Evolutionary conservation across 1,140 invertebrate genomes (phyloP).

Genomic region (Penaeus vannamei): DNA sequence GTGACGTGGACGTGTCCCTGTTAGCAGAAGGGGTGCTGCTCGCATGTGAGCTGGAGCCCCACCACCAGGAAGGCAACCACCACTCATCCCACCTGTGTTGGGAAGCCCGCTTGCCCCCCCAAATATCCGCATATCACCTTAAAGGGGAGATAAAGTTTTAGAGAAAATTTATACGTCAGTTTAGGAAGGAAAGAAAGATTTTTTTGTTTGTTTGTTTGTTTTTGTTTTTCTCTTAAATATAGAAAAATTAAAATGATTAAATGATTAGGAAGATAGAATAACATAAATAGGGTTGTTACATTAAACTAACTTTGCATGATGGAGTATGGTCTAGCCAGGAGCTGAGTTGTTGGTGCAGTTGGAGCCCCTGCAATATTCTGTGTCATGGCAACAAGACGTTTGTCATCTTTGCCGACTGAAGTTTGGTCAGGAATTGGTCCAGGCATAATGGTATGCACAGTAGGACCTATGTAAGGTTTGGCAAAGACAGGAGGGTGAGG

Average conservation of each 20-base stretch:
- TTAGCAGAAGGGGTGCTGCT: conserved; percentile 49
- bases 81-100: conserved; percentile 63
- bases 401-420: conserved; percentile 54
- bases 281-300: conserved; percentile 33
- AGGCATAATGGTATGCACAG: conserved; percentile 55
- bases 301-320: conserved; percentile 63
- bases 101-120: conserved; percentile 63
- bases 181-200: not conserved
- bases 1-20: conserved; percentile 57
- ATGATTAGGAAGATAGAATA: conserved; percentile 20
- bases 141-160: conserved; percentile 60
- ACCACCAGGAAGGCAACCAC: conserved; percentile 55
- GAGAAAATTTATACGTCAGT: conserved; percentile 26
- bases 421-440: conserved; percentile 48
- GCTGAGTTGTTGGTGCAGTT: conserved; percentile 50
- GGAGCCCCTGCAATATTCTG: conserved; percentile 52
- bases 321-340: conserved; percentile 61
- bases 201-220: too few species aligned
- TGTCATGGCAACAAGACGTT: conserved; percentile 53
- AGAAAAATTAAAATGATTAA: conserved; percentile 6
- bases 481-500: conserved; percentile 62
- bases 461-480: conserved; percentile 60
- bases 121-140: conserved; percentile 66
- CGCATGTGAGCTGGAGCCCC: conserved; percentile 55
- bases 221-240: not conserved